Evolutionary conservation across 2,888 invertebrate species (phyloP).

Genomic region (Bugula neritina): DNA sequence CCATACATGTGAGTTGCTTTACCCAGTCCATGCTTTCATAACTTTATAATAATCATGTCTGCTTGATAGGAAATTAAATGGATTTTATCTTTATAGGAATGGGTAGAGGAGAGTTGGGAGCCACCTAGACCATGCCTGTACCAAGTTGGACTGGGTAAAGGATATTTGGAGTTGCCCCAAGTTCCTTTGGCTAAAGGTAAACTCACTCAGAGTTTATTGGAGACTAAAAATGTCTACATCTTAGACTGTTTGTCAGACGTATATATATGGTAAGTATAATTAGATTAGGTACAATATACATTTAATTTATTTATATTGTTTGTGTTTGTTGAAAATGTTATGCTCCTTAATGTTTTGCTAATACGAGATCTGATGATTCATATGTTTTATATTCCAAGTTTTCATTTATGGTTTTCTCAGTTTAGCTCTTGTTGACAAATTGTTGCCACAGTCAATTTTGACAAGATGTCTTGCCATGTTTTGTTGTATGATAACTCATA

Average conservation of each 20-base stretch:
- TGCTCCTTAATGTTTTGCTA: too few species aligned
- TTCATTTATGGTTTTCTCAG: too few species aligned
- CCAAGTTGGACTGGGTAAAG: conserved; percentile 94
- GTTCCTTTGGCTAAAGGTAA: conserved; percentile 53
- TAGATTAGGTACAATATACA: too few species aligned
- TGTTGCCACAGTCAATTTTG: too few species aligned
- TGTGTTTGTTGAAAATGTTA: too few species aligned
- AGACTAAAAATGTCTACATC: conserved; percentile 89
- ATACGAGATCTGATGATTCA: too few species aligned
- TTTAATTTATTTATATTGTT: too few species aligned
- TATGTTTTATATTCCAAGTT: too few species aligned
- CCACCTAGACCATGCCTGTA: conserved; percentile 73
- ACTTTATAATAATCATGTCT: not conserved
- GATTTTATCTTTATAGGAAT: conserved; percentile 27
- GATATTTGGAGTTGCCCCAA: conserved; percentile 94
- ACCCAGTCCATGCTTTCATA: not conserved
- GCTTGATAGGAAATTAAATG: not conserved
- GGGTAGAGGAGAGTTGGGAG: conserved; percentile 37
- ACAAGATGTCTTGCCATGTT: too few species aligned
- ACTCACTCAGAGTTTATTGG: conserved; percentile 70
- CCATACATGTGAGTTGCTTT: conserved; percentile 36
- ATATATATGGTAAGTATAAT: conserved; percentile 74
- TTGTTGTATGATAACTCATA: too few species aligned
- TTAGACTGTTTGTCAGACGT: conserved; percentile 88
- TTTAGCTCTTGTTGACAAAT: too few species aligned